Conservation (phyloP, 2,113 vertebrate species). For the Labeo catla region DNA sequence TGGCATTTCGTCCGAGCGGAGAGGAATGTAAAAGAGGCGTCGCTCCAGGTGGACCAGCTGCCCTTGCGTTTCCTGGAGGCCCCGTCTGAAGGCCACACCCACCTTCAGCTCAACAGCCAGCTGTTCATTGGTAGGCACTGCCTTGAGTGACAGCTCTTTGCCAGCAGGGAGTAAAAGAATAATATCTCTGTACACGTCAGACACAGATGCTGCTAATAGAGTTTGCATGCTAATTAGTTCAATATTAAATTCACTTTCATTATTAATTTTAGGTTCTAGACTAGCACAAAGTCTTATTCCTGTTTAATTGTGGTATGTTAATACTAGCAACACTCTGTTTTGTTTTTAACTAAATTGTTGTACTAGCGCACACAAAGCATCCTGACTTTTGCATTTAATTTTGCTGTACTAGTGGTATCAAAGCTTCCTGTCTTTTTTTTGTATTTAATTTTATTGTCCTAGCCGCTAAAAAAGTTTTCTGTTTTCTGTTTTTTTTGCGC, state of each 20-base stretch:
- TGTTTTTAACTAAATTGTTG: too few relatives aligned
- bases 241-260: neutral
- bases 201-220: constrained; percentile 6
- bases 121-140: constrained; percentile 82
- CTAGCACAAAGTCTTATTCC: neutral
- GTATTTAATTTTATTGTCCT: too few relatives aligned
- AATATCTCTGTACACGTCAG: neutral
- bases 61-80: constrained; percentile 75
- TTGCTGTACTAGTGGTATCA: too few relatives aligned
- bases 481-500: too few relatives aligned
- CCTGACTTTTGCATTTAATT: too few relatives aligned
- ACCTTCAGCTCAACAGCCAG: constrained; percentile 82
- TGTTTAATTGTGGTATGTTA: too few relatives aligned
- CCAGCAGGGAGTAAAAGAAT: neutral
- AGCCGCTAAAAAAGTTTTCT: too few relatives aligned
- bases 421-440: neutral
- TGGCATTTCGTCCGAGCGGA: constrained; percentile 83
- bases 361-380: too few relatives aligned
- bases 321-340: too few relatives aligned
- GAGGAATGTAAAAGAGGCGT: constrained; percentile 84
- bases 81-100: constrained; percentile 77
- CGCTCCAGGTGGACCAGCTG: constrained; percentile 82
- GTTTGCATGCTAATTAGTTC: neutral
- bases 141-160: constrained; percentile 1
- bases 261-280: too few relatives aligned